Conservation (phyloP, 2,888 invertebrate species). For the Pachliopta kotzebuea region DNA sequence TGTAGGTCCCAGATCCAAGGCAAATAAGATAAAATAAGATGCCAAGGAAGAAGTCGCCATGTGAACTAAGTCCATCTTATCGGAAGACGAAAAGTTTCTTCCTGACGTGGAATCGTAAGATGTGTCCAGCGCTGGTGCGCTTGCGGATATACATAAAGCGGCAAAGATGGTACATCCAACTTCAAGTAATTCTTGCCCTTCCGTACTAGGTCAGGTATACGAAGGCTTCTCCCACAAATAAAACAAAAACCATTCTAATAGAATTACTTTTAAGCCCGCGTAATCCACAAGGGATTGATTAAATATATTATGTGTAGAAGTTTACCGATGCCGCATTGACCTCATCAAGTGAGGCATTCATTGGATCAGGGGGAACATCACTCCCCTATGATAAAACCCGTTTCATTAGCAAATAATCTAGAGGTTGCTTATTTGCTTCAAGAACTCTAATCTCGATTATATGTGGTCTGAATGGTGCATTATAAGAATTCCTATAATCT, state of each 20-base stretch:
- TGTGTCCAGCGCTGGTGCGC: too few relatives aligned
- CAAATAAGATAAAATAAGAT: too few relatives aligned
- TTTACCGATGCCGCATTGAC: slow-evolving; percentile 28
- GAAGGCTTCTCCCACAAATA: background rate
- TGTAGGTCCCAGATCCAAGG: too few relatives aligned
- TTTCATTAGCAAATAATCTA: slow-evolving; percentile 30
- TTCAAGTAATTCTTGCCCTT: too few relatives aligned
- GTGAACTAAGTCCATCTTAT: too few relatives aligned
- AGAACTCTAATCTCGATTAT: slow-evolving; percentile 30
- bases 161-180: too few relatives aligned
- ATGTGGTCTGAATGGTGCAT: slow-evolving; percentile 25
- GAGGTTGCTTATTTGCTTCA: slow-evolving; percentile 26
- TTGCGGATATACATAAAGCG: too few relatives aligned
- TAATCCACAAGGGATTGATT: slow-evolving; percentile 17
- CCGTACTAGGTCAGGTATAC: too few relatives aligned
- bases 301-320: slow-evolving; percentile 16
- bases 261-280: slow-evolving; percentile 12
- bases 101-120: too few relatives aligned
- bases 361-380: slow-evolving; percentile 25
- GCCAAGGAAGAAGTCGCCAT: too few relatives aligned
- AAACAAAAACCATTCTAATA: background rate
- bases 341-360: slow-evolving; percentile 29
- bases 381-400: slow-evolving; percentile 29
- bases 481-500: slow-evolving; percentile 21
- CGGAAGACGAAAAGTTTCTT: too few relatives aligned